phyloP scores from a whole-genome alignment of 2,113 vertebrate species.

The Neoarius graeffei region DNA sequence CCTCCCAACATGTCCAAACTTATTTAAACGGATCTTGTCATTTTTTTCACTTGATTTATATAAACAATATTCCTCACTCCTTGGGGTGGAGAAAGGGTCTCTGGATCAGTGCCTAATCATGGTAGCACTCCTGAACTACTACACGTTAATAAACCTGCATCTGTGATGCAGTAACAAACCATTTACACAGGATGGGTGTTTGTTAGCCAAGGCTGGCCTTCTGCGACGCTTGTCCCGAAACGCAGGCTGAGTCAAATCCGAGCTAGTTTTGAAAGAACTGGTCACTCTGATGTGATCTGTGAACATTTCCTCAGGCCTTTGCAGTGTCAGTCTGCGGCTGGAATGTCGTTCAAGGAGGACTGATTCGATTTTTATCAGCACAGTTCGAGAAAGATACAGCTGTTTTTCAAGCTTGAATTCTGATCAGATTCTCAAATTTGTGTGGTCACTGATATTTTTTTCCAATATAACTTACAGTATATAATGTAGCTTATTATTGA shows the following conservation, averaged over 20 bases:
- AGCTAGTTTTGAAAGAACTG: not conserved
- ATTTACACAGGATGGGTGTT: conserved; percentile 16
- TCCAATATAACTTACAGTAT: not conserved
- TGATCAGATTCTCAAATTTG: conserved; percentile 17
- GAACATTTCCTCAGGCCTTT: conserved; percentile 28
- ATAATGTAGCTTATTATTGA: conserved; percentile 12
- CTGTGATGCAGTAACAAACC: conserved; percentile 13
- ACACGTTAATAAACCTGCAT: conserved; percentile 13
- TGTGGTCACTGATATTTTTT: conserved; percentile 18
- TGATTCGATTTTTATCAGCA: conserved; percentile 15
- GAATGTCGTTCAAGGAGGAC: conserved; percentile 17
- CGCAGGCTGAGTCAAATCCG: conserved; percentile 25
- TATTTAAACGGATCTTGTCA: conserved; percentile 35
- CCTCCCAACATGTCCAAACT: conserved; percentile 4
- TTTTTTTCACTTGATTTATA: conserved; percentile 9
- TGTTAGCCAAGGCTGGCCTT: conserved; percentile 56
- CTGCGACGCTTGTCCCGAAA: conserved; percentile 27
- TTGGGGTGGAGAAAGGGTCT: conserved; percentile 20
- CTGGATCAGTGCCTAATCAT: conserved; percentile 50
- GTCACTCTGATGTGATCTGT: conserved; percentile 15
- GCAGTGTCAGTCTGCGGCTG: not conserved
- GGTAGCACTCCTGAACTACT: conserved; percentile 44
- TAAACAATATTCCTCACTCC: conserved; percentile 13
- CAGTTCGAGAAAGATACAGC: not conserved
- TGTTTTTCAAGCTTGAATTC: not conserved